Evolutionary conservation across 2,113 vertebrate species (phyloP), one percentile per base, ranked within the genome.

Genomic region (Phodopus roborovskii): DNA sequence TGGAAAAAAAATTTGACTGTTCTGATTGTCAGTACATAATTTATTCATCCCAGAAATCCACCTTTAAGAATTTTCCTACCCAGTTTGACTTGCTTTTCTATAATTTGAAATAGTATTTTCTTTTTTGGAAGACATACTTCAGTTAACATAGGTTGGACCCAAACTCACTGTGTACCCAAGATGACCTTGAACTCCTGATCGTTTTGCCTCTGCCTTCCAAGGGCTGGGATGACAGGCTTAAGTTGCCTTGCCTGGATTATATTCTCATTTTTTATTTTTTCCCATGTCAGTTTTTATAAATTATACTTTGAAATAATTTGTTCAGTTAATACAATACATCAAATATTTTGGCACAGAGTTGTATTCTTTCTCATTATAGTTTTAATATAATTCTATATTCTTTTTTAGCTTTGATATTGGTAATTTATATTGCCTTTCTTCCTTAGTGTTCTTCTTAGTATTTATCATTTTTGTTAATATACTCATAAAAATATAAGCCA

Each of bases 401-500:
- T 81, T 50, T 89, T 86, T 95, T 15, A 82, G 84, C 48, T 66
- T 92, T 91, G 62, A 79, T 79, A 48, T 10, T 94, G 33, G 39
- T 79, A 64, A 66, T 92, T 77, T 88, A 71, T 78, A 86, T 87
- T 88, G 58, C 84, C 17, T 39, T 93, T 81, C 11, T 79, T 95
- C 1, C 7, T 91, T 83, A 87, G 83, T 33, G 60, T 33, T 84
- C 39, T 88, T 93, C 5, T 36, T 75, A 79, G 8, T 17, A 7
- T 24, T 81, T 60, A 74, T 79, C 26, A 62, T 62, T 79, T 88
- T 90, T 91, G 58, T 88, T 84, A 92, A 45, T 53, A 33, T 91
- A 91, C 94, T 91, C 42, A 94, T 81, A 94, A 60, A 60, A 88
- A 66, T 71, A 66, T 71, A 86, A 82, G 22, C 9, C 79, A 77